Conservation (phyloP, 2,888 invertebrate species). For the Cabera pusaria region DNA sequence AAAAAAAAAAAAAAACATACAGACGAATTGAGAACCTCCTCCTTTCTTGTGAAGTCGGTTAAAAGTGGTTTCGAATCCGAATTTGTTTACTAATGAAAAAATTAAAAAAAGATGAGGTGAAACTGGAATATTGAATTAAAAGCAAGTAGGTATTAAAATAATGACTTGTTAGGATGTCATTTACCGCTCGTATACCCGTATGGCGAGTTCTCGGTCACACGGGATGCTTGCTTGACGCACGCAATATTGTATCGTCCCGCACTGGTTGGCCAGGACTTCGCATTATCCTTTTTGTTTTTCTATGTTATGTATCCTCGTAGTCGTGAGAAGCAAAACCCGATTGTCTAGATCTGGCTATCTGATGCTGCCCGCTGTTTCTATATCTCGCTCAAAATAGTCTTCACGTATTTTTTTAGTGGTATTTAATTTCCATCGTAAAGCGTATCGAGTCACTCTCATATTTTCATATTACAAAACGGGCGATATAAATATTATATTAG, state of each 20-base stretch:
- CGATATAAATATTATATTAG: conserved; percentile 34
- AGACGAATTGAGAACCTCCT: too few relatives aligned
- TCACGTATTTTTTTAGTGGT: conserved; percentile 43
- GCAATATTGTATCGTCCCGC: conserved; percentile 54
- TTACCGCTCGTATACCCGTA: conserved; percentile 37
- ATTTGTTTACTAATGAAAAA: too few relatives aligned
- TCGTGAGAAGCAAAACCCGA: conserved; percentile 73
- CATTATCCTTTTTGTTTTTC: conserved; percentile 52
- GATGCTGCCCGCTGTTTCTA: conserved; percentile 41
- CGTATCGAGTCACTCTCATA: conserved; percentile 32
- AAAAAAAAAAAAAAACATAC: too few relatives aligned
- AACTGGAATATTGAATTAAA: conserved; percentile 22
- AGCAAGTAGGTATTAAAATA: too few relatives aligned
- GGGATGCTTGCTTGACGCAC: conserved; percentile 51
- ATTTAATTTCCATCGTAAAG: conserved; percentile 43
- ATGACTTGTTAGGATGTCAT: conserved; percentile 30
- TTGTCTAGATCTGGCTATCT: conserved; percentile 37
- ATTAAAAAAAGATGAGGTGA: conserved; percentile 14
- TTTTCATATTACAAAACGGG: conserved; percentile 23
- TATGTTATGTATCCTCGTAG: conserved; percentile 55
- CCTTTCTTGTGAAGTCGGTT: too few relatives aligned
- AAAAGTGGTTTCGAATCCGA: too few relatives aligned
- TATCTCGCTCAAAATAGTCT: conserved; percentile 45
- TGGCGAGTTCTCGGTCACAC: conserved; percentile 60
- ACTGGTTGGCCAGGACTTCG: conserved; percentile 56